Base-by-base conservation (phyloP, 1,140 invertebrate genomes). In the Euborellia annulipes region DNA sequence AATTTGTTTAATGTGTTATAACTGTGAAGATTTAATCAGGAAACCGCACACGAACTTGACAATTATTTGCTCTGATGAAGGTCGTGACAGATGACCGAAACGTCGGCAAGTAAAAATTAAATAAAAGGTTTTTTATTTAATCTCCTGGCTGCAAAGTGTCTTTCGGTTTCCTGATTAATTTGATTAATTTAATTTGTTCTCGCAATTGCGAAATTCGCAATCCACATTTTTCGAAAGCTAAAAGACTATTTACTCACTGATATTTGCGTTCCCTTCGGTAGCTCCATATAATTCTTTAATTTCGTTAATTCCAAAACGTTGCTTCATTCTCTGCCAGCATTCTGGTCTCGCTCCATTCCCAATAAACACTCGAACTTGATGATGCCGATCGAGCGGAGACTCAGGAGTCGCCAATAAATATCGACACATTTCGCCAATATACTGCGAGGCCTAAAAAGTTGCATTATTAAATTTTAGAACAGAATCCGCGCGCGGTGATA, bases 371-470 rank as follows among this genome's bases (percentile, higher is more conserved):
- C 81, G 69, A 0, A 98, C 72, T 46, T 72, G 72, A 60, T 98
- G 93, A 17, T 75, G 62, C 1, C 60, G 72, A 50, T 92, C 85
- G 27, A 72, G 66, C 0, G 77, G 64, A 16, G 72, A 68, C 3
- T 72, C 65, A 1, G 85, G 80, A 9, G 83, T 76, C 1, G 82
- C 70, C 11, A 98, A 66, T 3, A 98, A 66, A 63, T 96, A 98
- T 16, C 95, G 77, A 60, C 93, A 98, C 32, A 95, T 85, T 67
- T 98, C 95, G 1, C 95, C 95, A 53, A 98, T 97, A 55, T 98
- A 98, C 62, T 97, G 92, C 0, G 84, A 81, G 21, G 77, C 76
- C 86, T 82, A 48, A 14, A 65, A 66, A 51, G 50, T 46, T 47
- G 22, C 6, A 45, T 21, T 11, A 8, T 23, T 47, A 4, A 19